Evolutionary conservation across 2,797 vertebrate species (phyloP).

Genomic region (Pangasius djambal): DNA sequence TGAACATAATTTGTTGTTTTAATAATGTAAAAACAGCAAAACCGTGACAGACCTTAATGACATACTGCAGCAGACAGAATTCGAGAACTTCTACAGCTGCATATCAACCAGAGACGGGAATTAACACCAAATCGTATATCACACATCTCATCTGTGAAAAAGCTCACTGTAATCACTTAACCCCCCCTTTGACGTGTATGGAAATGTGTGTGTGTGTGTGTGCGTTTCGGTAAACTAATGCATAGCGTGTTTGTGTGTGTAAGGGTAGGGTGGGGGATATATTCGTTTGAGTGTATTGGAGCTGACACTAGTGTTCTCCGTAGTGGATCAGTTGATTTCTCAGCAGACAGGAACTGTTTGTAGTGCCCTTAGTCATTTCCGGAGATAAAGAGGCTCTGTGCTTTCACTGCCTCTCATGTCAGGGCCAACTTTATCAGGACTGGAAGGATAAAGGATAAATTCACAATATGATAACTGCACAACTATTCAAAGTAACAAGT

Average conservation of each 20-base stretch:
- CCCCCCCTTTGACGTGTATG: slow-evolving; percentile 25
- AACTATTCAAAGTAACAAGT: neutral
- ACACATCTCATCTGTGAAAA: slow-evolving; percentile 55
- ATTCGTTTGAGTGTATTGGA: slow-evolving; percentile 62
- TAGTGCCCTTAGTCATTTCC: slow-evolving; percentile 65
- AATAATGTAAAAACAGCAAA: slow-evolving; percentile 48
- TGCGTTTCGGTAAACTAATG: slow-evolving; percentile 28
- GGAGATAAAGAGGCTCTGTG: slow-evolving; percentile 61
- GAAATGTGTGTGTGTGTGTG: slow-evolving; percentile 7
- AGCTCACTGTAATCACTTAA: slow-evolving; percentile 56
- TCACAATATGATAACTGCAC: slow-evolving; percentile 29
- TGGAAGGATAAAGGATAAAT: slow-evolving; percentile 23
- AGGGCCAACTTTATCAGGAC: slow-evolving; percentile 15
- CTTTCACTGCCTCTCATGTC: slow-evolving; percentile 49
- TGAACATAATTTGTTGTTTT: slow-evolving; percentile 44
- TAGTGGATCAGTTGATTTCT: slow-evolving; percentile 64
- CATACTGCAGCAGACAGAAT: slow-evolving; percentile 41
- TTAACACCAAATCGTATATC: slow-evolving; percentile 47
- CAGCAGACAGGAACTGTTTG: slow-evolving; percentile 61
- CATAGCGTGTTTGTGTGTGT: slow-evolving; percentile 28
- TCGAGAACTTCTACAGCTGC: slow-evolving; percentile 41
- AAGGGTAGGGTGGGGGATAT: slow-evolving; percentile 46
- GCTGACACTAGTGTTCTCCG: slow-evolving; percentile 67
- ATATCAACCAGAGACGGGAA: slow-evolving; percentile 43
- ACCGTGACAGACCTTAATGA: slow-evolving; percentile 37